phyloP scores from a whole-genome alignment of 1,140 invertebrate species.

The Hycleus phaleratus region DNA sequence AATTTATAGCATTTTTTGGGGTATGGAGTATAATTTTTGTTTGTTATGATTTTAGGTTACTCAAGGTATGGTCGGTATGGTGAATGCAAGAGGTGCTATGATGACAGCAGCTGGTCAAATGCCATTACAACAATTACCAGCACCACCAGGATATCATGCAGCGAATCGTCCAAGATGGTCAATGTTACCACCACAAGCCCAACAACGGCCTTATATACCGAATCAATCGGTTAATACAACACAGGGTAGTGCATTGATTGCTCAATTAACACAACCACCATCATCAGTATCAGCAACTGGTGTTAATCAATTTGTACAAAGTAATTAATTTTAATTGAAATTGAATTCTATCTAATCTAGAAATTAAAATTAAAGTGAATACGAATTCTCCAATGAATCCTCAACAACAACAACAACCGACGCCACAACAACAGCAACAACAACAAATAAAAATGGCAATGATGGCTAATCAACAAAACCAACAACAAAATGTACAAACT shows the following conservation, averaged over 20 bases:
- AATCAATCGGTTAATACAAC: slow-evolving; percentile 30
- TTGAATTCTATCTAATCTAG: neutral
- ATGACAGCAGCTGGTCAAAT: slow-evolving; percentile 30
- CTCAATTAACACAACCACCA: slow-evolving; percentile 61
- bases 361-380: slow-evolving; percentile 12
- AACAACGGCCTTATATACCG: slow-evolving; percentile 24
- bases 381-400: slow-evolving; percentile 42
- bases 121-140: slow-evolving; percentile 44
- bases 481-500: slow-evolving; percentile 24
- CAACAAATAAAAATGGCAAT: slow-evolving; percentile 18
- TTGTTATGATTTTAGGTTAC: neutral
- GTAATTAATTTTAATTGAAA: slow-evolving; percentile 33
- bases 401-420: slow-evolving; percentile 41
- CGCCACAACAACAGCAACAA: slow-evolving; percentile 17
- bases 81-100: slow-evolving; percentile 14
- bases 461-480: slow-evolving; percentile 14
- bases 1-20: no score
- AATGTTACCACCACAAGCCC: slow-evolving; percentile 39
- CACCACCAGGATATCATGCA: slow-evolving; percentile 47
- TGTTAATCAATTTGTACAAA: slow-evolving; percentile 45
- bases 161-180: slow-evolving; percentile 26
- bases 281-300: slow-evolving; percentile 43
- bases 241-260: slow-evolving; percentile 53
- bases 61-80: slow-evolving; percentile 11
- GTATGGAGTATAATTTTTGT: no score